Evolutionary conservation across 1,140 invertebrate genomes (phyloP), one percentile per base, ranked within the genome.

Genomic region (Lepidurus arcticus): DNA sequence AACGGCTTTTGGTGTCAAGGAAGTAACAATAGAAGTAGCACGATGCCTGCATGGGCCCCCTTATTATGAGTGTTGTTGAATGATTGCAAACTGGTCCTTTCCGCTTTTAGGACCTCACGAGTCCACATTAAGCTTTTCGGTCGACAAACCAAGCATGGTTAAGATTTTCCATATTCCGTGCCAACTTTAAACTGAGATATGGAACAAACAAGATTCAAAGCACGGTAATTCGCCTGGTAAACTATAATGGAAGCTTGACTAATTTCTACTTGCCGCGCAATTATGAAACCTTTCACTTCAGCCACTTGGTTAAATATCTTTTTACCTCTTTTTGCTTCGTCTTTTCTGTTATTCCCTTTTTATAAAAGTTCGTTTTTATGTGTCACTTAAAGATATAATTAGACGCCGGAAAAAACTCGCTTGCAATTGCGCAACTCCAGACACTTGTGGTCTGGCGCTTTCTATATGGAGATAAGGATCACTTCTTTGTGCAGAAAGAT

Each of bases 1-100:
- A 65, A 21, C 53, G n/a, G 53, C 21, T 65, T 65, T 65, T 65
- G n/a, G n/a, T 65, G 53, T 65, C 53, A 65, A 21, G 53, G 47
- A 21, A 65, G 53, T 65, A 65, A 65, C 16, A 13, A 16, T n/a
- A 65, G 53, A 65, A 65, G 53, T 65, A 65, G 53, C 53, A 65
- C 53, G 13, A 65, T 34, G 34, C 34, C 34, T 34, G 34, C 24
- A 24, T 24, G n/a, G 34, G 34, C 2, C 2, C 53, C 16, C 21
- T 65, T 65, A 16, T 65, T 8, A 65, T 65, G 24, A 24, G 24
- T 65, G 21, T 65, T 65, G 53, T 65, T 16, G 53, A 65, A 13
- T 65, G 4, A n/a, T 65, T 65, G 53, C 53, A 21, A 65, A 65
- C 53, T 65, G 21, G 53, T 65, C 53, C 8, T 65, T 65, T 65